phyloP scores from a whole-genome alignment of 2,888 invertebrate species.

The Rhorus exstirpatorius region DNA sequence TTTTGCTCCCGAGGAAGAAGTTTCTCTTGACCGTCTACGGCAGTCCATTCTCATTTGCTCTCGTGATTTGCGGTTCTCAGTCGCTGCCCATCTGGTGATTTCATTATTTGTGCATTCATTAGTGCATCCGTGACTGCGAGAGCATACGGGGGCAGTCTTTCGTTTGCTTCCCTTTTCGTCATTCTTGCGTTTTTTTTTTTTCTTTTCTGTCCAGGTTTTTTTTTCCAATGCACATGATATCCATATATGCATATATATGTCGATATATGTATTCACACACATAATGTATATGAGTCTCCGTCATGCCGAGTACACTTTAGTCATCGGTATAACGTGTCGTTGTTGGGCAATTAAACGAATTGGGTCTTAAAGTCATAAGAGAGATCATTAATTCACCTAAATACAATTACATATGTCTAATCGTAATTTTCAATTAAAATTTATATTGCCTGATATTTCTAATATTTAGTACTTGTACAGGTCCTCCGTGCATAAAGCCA shows the following conservation, averaged over 20 bases:
- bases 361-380: too few relatives aligned
- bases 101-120: slow-evolving; percentile 64
- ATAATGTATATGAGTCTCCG: background rate
- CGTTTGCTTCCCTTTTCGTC: slow-evolving; percentile 11
- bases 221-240: background rate
- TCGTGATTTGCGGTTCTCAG: background rate
- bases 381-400: too few relatives aligned
- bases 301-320: background rate
- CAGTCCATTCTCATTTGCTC: background rate
- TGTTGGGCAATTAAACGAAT: too few relatives aligned
- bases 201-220: background rate
- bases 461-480: too few relatives aligned
- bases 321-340: background rate
- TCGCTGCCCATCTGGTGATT: slow-evolving; percentile 39
- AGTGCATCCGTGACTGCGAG: slow-evolving; percentile 27
- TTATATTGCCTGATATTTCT: too few relatives aligned
- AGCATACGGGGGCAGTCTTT: background rate
- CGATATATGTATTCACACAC: background rate
- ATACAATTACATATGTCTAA: too few relatives aligned
- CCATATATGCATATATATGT: background rate
- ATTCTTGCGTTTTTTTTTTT: background rate
- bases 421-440: too few relatives aligned
- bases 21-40: background rate
- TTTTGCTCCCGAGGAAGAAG: slow-evolving; percentile 24
- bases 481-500: too few relatives aligned